phyloP scores from a whole-genome alignment of 2,888 invertebrate species.

The Ypsolopha scabrella region DNA sequence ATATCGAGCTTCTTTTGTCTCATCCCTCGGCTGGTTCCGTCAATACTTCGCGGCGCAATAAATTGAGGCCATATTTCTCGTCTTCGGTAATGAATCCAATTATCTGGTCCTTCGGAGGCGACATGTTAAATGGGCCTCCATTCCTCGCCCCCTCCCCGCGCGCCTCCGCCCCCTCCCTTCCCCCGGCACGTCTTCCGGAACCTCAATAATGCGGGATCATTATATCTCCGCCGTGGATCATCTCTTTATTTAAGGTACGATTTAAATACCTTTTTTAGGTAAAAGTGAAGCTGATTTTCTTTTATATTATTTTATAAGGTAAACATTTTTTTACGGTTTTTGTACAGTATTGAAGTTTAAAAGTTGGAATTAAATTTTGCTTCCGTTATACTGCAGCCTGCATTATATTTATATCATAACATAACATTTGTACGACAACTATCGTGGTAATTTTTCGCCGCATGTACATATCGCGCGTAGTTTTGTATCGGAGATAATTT shows the following conservation, averaged over 20 bases:
- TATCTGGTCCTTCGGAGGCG: constrained; percentile 45
- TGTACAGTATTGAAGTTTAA: too few relatives aligned
- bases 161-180: neutral
- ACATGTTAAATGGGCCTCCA: constrained; percentile 49
- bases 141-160: neutral
- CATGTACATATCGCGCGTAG: too few relatives aligned
- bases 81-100: constrained; percentile 57
- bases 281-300: neutral
- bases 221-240: constrained; percentile 1
- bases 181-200: neutral
- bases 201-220: constrained; percentile 4
- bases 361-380: too few relatives aligned
- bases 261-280: neutral
- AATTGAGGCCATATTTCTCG: constrained; percentile 49
- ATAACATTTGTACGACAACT: too few relatives aligned
- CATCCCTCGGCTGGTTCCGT: neutral
- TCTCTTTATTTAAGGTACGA: neutral
- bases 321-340: too few relatives aligned
- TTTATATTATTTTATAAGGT: neutral
- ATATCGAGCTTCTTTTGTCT: constrained; percentile 3
- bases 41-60: constrained; percentile 32
- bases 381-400: too few relatives aligned
- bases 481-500: too few relatives aligned
- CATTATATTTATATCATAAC: too few relatives aligned
- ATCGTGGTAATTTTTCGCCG: too few relatives aligned